Base-by-base conservation (phyloP, 2,797 vertebrate genomes). In the Nannoperca obscura region DNA sequence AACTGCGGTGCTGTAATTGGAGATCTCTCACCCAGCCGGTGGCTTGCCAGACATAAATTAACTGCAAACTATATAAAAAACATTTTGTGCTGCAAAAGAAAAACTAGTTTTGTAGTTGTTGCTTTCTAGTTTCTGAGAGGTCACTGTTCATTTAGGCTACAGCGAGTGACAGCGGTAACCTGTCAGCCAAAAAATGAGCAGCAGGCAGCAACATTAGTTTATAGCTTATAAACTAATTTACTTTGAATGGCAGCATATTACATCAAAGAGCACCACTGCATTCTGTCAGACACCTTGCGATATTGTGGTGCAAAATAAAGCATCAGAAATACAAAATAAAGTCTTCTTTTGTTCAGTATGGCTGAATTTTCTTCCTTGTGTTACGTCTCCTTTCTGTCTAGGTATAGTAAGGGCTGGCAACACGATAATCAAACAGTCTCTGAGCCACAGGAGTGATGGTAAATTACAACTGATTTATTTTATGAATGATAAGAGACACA, bases 101-200 rank as follows among this genome's bases (percentile, higher is more conserved):
- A 46, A 50, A 34, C 0, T 69, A 52, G 4, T 27, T 15, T 36
- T 69, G 6, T 15, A 42, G 27, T 62, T 30, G 47, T 2, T 68
- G 38, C 38, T 40, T 0, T 4, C 64, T 72, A 42, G 38, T 22
- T 11, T 5, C 46, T 8, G 19, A 4, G n/a, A 57, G 63, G 38
- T 69, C 58, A 69, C 13, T n/a, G 40, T 60, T 10, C 54, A 54
- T 70, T 59, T 38, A 63, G 47, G 11, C 0, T 0, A 42, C 24
- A 76, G 34, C 20, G 1, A 2, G 20, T 27, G 54, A 73, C 34
- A 42, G 60, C 10, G 10, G 49, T 62, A 57, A 72, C 53, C 63
- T 68, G 62, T 58, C 57, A 49, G 50, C 17, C 30, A n/a, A 46
- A 38, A 63, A 74, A 67, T 71, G 15, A 71, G 64, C 61, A 53